Evolutionary conservation across 2,888 invertebrate species (phyloP), one percentile per base, ranked within the genome.

Genomic region (Hyposoter didymator): DNA sequence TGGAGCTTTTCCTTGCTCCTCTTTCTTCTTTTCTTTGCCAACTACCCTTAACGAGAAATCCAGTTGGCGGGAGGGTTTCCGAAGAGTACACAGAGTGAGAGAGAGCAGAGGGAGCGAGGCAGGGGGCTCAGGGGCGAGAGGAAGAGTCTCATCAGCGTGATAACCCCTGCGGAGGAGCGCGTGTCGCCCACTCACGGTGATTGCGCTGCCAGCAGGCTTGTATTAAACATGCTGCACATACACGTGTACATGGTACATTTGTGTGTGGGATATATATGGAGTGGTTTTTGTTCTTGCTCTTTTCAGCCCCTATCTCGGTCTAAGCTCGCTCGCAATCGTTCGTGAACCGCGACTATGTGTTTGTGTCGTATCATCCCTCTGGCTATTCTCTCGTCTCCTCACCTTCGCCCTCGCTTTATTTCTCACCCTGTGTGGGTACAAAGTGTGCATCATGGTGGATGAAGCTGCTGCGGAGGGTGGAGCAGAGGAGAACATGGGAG

Each of bases 141-240:
- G 82, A 81, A 72, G 83, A 88, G 90, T 88, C 91, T 93, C 92
- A 91, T 93, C 93, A 91, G 89, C 88, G 92, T 92, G 92, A 93
- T 92, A 92, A 93, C 90, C 92, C 90, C 89, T 88, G n/a, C n/a
- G 90, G 89, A 87, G 85, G 91, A 91, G 89, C 91, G 92, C 91
- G 91, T 91, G 92, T 93, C 92, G 92, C 92, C 92, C 93, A 93
- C 93, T 93, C 93, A 92, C 91, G 89, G 90, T 92, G 93, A 93
- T 93, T 93, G 93, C 82, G 78, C 92, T 89, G 90, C 91, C 89
- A 89, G 90, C 90, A 91, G 89, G 88, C 89, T 85, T 76, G 75
- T 80, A 75, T 69, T 52, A 49, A 39, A 59, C 28, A 76, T 49
- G 43, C 39, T 49, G 43, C 39, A 62, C 28, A 22, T 28, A 22